Base-by-base conservation (phyloP, 2,797 vertebrate species). In the Natrix natrix region DNA sequence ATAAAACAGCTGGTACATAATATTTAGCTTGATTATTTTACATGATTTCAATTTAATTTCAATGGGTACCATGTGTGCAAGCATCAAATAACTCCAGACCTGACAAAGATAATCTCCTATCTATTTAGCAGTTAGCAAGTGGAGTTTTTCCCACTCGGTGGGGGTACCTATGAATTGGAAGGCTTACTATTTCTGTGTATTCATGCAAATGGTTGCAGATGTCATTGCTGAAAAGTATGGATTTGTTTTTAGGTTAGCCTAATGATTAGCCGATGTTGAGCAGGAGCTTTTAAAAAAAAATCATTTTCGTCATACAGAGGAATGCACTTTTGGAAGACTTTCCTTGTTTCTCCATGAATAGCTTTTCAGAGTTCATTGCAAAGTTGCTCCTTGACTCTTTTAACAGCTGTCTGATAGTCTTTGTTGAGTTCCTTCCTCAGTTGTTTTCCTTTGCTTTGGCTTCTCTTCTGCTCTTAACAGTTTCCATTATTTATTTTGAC, bases 1-100 rank as follows among this genome's bases (percentile, higher is more conserved):
- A 93, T 93, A 93, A 94, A 94, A 94, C 95, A 97, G 96, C 94
- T 96, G 96, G 89, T 95, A 94, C 69, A 69, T 26, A 60, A 95
- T 54, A 95, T 94, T 91, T 91, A 95, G 92, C 63, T 96, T 94
- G 94, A 95, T 95, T 91, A 90, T 93, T 93, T 95, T 95, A 92
- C 89, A 89, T 93, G 95, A 95, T 95, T 96, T 96, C 91, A 94
- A 88, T 95, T 95, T 96, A 32, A 94, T 97, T 96, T 95, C 90
- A 94, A 95, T 95, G 91, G 90, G 89, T 95, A 87, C 32, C 88
- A 78, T 96, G 1, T 83, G 95, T 95, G 86, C 74, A 92, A 56
- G 90, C 95, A 94, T 94, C 94, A 97, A 95, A 94, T 94, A 97
- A 96, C 95, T 95, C 96, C 90, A 92, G 93, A 88, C 91, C 94